Base-by-base conservation (phyloP, 2,888 invertebrate genomes). In the Chouioia cunea region DNA sequence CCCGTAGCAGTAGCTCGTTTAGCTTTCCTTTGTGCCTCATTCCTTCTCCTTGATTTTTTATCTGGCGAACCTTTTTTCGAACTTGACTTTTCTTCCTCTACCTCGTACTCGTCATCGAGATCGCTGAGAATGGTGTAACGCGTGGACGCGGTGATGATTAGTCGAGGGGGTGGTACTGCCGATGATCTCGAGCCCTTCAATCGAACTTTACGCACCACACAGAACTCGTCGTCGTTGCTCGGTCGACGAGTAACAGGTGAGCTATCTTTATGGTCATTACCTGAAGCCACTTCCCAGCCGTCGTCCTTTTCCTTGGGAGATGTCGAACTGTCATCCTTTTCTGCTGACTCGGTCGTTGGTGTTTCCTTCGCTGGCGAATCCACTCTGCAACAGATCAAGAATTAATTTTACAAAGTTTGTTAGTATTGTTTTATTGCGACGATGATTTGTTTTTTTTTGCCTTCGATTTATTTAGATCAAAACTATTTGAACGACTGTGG, bases 281-380 rank as follows among this genome's bases (percentile, higher is more conserved):
- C 83, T 82, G 79, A 76, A 53, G 79, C 82, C 57, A 79, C 72
- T 75, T 80, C 77, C 84, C 84, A 84, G 44, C 79, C 79, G 27
- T 79, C 79, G 22, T 67, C 63, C 56, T 57, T 44, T 71, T 18
- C 18, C 53, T 50, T n/a, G 53, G 22, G 44, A 2, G 67, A 46
- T 3, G 52, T 44, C 22, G 60, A 20, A 2, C 77, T 75, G 36
- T 27, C 70, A 18, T 65, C 75, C 58, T 75, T 77, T 20, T 71
- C 65, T 59, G 23, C 18, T n/a, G 66, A 16, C 22, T 50, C 36
- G 12, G 62, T 12, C 22, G 48, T 44, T 77, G 27, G 3, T 71
- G 20, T 73, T 12, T 36, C 74, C 57, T 76, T 77, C 36, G 73
- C 67, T 10, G 77, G 16, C 36, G 47, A 63, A 43, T 66, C 47